Conservation (phyloP, 2,113 vertebrate genomes). For the Corapipo altera region DNA sequence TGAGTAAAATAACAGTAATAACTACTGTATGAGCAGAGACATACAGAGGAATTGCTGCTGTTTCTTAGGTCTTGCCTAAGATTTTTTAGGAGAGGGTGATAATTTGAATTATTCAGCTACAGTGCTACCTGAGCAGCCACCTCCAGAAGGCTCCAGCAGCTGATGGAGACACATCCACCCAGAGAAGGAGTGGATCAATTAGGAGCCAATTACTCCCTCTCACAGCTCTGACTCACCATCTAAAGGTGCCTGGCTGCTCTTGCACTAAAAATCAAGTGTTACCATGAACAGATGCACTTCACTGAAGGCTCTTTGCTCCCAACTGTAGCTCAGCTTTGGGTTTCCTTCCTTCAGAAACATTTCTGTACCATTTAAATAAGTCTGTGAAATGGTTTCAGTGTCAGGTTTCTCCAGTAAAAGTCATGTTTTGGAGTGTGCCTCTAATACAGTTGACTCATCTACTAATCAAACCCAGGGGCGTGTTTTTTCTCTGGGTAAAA, state of each 20-base stretch:
- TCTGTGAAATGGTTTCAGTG: neutral
- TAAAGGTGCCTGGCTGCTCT: neutral
- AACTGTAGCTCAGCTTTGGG: neutral
- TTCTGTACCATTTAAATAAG: neutral
- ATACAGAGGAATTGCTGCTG: neutral
- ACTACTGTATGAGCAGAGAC: neutral
- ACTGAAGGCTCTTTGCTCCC: neutral
- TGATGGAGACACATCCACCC: neutral
- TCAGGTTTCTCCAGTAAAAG: neutral
- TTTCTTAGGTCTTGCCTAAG: neutral
- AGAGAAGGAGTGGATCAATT: neutral
- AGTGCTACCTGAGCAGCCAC: neutral
- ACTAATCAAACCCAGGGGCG: neutral
- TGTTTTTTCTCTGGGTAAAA: neutral
- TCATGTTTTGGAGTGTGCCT: neutral
- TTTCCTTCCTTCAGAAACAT: neutral
- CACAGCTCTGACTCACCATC: neutral
- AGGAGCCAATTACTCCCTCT: neutral
- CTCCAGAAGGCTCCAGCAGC: neutral
- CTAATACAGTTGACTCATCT: neutral
- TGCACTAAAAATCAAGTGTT: neutral
- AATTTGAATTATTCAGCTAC: neutral
- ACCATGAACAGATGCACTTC: neutral
- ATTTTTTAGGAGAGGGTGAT: neutral
- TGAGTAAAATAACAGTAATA: neutral